These are phyloP conservation scores for Psittacula derbiana DNA, from an alignment of 2,797 vertebrate species.

Conservation along the genomic window DNA sequence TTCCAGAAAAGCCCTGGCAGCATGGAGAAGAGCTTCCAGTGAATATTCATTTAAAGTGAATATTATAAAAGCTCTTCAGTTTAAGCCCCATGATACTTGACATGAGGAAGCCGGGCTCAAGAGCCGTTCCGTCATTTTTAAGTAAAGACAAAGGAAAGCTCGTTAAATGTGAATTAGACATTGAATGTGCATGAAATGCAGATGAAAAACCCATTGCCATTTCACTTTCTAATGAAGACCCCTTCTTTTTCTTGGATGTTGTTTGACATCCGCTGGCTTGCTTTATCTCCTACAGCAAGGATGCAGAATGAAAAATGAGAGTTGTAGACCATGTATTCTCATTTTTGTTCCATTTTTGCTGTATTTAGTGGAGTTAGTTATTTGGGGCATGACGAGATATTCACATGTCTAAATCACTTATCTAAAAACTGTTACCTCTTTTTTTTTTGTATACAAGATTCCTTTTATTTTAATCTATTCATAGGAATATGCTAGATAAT, in stretches of 20 bases:
- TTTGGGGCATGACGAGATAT: not conserved
- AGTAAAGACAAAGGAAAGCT: not conserved
- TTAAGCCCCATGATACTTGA: not conserved
- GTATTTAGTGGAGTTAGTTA: not conserved
- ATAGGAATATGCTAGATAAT: not conserved
- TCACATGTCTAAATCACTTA: not conserved
- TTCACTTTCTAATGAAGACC: not conserved
- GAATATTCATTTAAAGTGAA: not conserved
- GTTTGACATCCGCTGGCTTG: not conserved
- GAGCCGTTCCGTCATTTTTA: fast-evolving
- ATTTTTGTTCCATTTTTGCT: not conserved
- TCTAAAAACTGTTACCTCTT: not conserved
- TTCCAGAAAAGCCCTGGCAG: not conserved
- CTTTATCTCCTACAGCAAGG: not conserved
- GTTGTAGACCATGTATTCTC: fast-evolving
- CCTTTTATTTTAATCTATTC: not conserved
- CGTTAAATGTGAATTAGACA: fast-evolving
- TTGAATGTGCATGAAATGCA: fast-evolving
- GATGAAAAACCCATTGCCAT: not conserved
- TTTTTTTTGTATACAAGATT: not conserved
- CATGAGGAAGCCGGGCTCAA: fast-evolving
- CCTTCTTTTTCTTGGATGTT: not conserved
- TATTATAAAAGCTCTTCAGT: not conserved
- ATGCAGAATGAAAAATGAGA: fast-evolving
- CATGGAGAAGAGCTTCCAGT: not conserved